Base-by-base conservation (phyloP, 2,888 invertebrate species). In the Lochmaea capreae region DNA sequence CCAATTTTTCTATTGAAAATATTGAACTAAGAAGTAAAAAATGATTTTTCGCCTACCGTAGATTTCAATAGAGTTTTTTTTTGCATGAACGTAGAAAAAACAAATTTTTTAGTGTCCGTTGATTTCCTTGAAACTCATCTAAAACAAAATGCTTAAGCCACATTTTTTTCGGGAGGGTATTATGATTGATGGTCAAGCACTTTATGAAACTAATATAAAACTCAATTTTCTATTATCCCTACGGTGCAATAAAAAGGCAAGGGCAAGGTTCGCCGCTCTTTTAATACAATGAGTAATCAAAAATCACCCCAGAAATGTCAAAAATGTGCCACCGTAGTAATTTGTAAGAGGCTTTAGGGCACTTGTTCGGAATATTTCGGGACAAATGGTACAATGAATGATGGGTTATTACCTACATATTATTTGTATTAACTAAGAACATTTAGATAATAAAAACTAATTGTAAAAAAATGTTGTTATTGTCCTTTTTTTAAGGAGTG, bases 121-220 rank as follows among this genome's bases (percentile, higher is more conserved):
- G 0, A 10, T 54, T 8, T 54, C 18, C 18, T 10, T 10, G n/a
- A 16, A 54, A 9, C 54, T 18, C 18, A 54, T 54, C 54, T 54
- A 54, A 18, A 54, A 54, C 54, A 54, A 54, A 54, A 54, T 54
- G 54, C 33, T 26, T 26, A n/a, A 52, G n/a, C 11, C 14, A 22
- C 26, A 72, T 52, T 59, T 67, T 73, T 72, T 61, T 46, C 65
- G 43, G 57, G 62, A 61, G 72, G 71, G 67, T 67, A 57, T 63
- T 42, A 76, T 77, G 77, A 77, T 77, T 74, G 76, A 77, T 77
- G 63, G 71, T 67, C 71, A 63, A 42, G 26, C 66, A 59, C 62
- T 73, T 70, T 66, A 70, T 72, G 76, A 75, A 76, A 77, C 77
- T 77, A 77, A 77, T 77, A 77, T 72, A 77, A 77, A 77, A 77